Base-by-base conservation (phyloP, 1,140 invertebrate species). In the Wasmannia auropunctata region DNA sequence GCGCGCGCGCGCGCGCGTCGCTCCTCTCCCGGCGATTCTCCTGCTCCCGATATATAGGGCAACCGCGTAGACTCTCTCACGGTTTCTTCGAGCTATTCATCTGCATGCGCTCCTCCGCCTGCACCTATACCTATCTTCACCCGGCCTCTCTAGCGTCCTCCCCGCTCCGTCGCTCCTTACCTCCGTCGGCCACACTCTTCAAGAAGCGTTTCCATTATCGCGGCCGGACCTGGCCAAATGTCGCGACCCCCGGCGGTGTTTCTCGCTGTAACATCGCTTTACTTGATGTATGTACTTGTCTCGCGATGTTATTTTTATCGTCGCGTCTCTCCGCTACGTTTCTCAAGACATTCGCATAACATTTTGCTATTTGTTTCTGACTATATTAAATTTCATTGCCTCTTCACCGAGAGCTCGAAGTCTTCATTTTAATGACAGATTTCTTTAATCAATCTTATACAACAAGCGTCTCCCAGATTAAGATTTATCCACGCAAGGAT, bases 1-100 rank as follows among this genome's bases (percentile, higher is more conserved):
- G 51, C 46, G 91, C 77, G 81, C n/a, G n/a, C n/a, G n/a, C n/a
- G n/a, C n/a, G n/a, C n/a, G n/a, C 49, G 22, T 67, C 84, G 87
- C 51, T 77, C 83, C 86, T 87, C 88, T 83, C 54, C 40, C 90
- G 72, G 51, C 79, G 43, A 56, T 40, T 76, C 86, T 87, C 74
- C 86, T 92, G 92, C 91, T 93, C 91, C 88, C 93, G 93, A 94
- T 95, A 95, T 95, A 95, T 95, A 94, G 94, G 94, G 94, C 94
- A 94, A 93, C 90, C 89, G 51, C 79, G 87, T 90, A 92, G 93
- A 95, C 92, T 94, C 94, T 95, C 94, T 95, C 94, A 95, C 94
- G 94, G 93, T 95, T 94, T 94, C 92, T 93, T 94, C 92, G 92
- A 90, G 90, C 94, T 95, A 94, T 94, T 94, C 93, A 94, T 94